phyloP scores from a whole-genome alignment of 2,888 invertebrate species.

The Geotrupes spiniger region DNA sequence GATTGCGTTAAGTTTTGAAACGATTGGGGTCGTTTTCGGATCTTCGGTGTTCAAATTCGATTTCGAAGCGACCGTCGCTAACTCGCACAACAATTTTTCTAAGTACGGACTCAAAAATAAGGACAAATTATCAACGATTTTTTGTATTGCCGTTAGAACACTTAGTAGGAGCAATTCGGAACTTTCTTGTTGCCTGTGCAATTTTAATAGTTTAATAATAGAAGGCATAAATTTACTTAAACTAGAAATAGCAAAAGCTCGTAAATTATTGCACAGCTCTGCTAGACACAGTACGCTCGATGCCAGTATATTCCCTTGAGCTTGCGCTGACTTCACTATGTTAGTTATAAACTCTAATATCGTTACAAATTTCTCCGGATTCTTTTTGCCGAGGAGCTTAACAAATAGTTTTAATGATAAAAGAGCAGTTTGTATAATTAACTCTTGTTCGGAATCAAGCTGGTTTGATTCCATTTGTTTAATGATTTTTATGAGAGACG shows the following conservation, averaged over 20 bases:
- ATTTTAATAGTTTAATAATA: constrained; percentile 63
- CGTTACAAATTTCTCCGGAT: constrained; percentile 68
- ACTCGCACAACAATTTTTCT: constrained; percentile 64
- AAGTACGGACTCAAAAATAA: constrained; percentile 85
- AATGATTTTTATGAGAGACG: constrained; percentile 61
- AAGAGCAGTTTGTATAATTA: constrained; percentile 79
- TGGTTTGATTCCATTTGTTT: constrained; percentile 53
- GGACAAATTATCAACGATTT: constrained; percentile 77
- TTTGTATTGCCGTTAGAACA: constrained; percentile 74
- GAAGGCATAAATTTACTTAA: constrained; percentile 80
- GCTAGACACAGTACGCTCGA: constrained; percentile 75
- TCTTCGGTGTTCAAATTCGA: constrained; percentile 51
- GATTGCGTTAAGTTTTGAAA: constrained; percentile 59
- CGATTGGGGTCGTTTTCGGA: constrained; percentile 55
- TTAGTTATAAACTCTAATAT: constrained; percentile 65
- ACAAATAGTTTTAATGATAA: constrained; percentile 81
- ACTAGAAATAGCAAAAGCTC: constrained; percentile 70
- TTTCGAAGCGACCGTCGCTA: constrained; percentile 59
- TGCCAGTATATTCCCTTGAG: constrained; percentile 64
- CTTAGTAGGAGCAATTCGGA: constrained; percentile 67
- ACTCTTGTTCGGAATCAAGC: constrained; percentile 56
- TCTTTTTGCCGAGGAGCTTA: constrained; percentile 63
- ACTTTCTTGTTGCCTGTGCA: constrained; percentile 58
- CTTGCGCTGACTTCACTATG: constrained; percentile 54
- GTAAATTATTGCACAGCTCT: constrained; percentile 72